A percentile compares a stretch with the other conserved stretches of the same genome.
phyloP scores from a whole-genome alignment of 1,140 invertebrate species.

The Drosophila ananassae region DNA sequence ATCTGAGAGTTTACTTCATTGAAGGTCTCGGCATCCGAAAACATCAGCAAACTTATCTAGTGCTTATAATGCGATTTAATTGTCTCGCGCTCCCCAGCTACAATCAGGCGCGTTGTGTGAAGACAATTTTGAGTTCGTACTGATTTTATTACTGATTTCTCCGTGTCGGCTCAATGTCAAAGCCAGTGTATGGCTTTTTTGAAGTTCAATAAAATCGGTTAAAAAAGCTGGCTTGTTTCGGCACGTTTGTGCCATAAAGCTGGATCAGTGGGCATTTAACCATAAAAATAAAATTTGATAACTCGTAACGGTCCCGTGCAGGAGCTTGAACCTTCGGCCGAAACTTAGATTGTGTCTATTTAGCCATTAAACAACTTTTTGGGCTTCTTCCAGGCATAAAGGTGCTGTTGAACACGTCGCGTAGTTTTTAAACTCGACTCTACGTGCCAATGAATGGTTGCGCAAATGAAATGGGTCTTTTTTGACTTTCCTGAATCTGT shows the following conservation, averaged over 20 bases:
- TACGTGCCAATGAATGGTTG: constrained; percentile 30
- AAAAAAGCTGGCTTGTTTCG: constrained; percentile 32
- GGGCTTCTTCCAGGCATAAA: not conserved
- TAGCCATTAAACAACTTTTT: not conserved
- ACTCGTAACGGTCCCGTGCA: not conserved
- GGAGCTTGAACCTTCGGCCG: too few species aligned
- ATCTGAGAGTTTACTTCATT: not conserved
- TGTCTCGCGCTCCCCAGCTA: constrained; percentile 45
- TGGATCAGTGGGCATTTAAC: constrained; percentile 10
- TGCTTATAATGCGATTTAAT: constrained; percentile 62
- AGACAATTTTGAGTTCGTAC: constrained; percentile 22
- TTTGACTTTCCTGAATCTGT: not conserved
- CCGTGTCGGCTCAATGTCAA: constrained; percentile 57
- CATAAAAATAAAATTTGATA: not conserved
- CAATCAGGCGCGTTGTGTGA: constrained; percentile 32
- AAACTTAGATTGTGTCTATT: too few species aligned
- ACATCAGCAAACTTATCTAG: constrained; percentile 14
- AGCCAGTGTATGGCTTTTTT: constrained; percentile 56
- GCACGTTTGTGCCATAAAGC: constrained; percentile 17
- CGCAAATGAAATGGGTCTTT: constrained; percentile 5
- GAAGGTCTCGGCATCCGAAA: constrained; percentile 31
- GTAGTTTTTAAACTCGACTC: not conserved
- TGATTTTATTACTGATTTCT: constrained; percentile 24
- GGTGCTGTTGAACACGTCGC: constrained; percentile 16
- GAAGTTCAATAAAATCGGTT: constrained; percentile 16